Base-by-base conservation (phyloP, 53 echinoderm and acorn worm genomes). In the Henricia sp. region DNA sequence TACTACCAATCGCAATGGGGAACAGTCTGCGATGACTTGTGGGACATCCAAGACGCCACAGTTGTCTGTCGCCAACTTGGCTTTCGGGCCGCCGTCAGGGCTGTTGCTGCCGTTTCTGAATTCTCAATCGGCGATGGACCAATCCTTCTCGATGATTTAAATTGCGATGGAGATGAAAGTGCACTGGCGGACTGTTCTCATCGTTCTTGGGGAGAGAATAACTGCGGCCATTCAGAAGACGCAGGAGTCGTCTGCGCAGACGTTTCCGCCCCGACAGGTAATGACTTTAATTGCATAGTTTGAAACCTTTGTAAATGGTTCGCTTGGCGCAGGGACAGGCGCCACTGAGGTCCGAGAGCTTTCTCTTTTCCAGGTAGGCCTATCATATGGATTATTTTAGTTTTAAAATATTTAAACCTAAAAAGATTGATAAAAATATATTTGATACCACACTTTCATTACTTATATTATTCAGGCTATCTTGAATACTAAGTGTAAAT, bases 161-260 rank as follows among this genome's bases (percentile, higher is more conserved):
- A 34, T 9, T 82, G 82, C 36, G 3, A 3, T 16, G 65, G 82
- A 24, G 48, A 17, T 48, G 63, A 62, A 39, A 62, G 50, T 35
- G 29, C 44, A n/a, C 20, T 82, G 34, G 20, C 66, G 34, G 50
- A 62, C 0, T 82, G 82, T 66, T 10, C 29, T 19, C 63, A 65
- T 82, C 11, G 2, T 29, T 50, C 50, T 65, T 82, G 66, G 66
- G 6, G 24, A 6, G 21, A n/a, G 6, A 29, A 82, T 33, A 67
- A 82, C 52, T 82, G 83, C 19, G 67, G 67, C 11, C 83, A 82
- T 44, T 33, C 83, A 52, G 83, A 82, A 64, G 83, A 82, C 50
- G 83, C 52, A 32, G 83, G 83, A n/a, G 65, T 82, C 34, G 51
- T 63, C 23, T 82, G 82, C 23, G 12, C 65, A n/a, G n/a, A n/a